Evolutionary conservation across 2,113 vertebrate genomes (phyloP).

Genomic region (Clupea harengus): DNA sequence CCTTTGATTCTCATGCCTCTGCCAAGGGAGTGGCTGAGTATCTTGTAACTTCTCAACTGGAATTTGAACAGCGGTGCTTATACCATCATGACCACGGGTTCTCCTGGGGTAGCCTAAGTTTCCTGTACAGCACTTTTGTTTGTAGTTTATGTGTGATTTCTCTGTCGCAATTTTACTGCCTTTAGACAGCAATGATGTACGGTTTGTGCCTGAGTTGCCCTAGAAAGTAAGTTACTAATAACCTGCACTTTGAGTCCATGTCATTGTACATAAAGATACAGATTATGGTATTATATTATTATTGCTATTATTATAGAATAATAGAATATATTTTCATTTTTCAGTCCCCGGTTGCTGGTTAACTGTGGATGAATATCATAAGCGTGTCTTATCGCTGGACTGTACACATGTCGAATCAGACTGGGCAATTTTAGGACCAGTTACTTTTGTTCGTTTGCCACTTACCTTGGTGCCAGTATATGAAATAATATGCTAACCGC

Average conservation of each 20-base stretch:
- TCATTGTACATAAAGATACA: background rate
- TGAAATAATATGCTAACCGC: background rate
- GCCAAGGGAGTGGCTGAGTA: background rate
- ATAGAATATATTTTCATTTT: background rate
- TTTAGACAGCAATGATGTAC: background rate
- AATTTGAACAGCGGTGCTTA: background rate
- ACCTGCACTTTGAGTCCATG: background rate
- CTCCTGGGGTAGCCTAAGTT: background rate
- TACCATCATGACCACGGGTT: background rate
- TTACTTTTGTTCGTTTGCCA: background rate
- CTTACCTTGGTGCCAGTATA: background rate
- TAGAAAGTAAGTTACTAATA: background rate
- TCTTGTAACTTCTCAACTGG: background rate
- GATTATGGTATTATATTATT: background rate
- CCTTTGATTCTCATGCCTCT: background rate
- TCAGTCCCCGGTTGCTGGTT: slow-evolving; percentile 4
- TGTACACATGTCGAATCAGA: background rate
- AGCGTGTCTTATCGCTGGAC: background rate
- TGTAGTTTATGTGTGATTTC: background rate
- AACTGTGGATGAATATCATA: background rate
- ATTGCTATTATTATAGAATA: background rate
- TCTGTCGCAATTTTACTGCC: background rate
- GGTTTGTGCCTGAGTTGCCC: background rate
- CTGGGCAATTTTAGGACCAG: background rate
- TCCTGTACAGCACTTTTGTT: background rate